phyloP scores from a whole-genome alignment of 2,113 vertebrate species.

The Oncorhynchus mykiss region DNA sequence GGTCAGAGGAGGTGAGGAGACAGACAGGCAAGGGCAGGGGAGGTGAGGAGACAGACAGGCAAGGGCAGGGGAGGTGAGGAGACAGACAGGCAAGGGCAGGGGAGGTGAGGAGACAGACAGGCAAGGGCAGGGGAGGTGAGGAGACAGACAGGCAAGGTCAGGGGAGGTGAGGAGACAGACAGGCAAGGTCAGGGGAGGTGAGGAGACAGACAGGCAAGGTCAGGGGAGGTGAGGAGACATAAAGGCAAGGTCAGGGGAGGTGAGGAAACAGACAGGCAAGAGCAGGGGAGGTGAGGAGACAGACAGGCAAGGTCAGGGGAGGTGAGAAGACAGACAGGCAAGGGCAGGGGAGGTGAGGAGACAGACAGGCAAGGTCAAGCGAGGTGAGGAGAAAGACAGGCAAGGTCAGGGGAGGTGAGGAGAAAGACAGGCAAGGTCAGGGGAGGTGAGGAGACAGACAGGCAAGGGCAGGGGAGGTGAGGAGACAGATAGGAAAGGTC shows the following conservation, averaged over 20 bases:
- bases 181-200: too few relatives aligned
- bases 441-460: not conserved
- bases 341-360: too few relatives aligned
- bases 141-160: slow-evolving; percentile 1
- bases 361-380: not conserved
- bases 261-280: not conserved
- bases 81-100: too few relatives aligned
- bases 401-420: too few relatives aligned
- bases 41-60: not conserved
- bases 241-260: not conserved
- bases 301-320: not conserved
- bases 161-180: not conserved
- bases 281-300: too few relatives aligned
- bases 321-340: not conserved
- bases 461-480: too few relatives aligned
- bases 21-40: too few relatives aligned
- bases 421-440: not conserved
- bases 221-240: not conserved
- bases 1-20: not conserved
- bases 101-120: too few relatives aligned
- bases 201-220: not conserved
- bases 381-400: not conserved
- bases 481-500: not conserved
- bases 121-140: not conserved
- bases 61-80: slow-evolving; percentile 1